Evolutionary conservation across 2,888 invertebrate genomes (phyloP).

Genomic region (Zaprionus obscuricornis): DNA sequence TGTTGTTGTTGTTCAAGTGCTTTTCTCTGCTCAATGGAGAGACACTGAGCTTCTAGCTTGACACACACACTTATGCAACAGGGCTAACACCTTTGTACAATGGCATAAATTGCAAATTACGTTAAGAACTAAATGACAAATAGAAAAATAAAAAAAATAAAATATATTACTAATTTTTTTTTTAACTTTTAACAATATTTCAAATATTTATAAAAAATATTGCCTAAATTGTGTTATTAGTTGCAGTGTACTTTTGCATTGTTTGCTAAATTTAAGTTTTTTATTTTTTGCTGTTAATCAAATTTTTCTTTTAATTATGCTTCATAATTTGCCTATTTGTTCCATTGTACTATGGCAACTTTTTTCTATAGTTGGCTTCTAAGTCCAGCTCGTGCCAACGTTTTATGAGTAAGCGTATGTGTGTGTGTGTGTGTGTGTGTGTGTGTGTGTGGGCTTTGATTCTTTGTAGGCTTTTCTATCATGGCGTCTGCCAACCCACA

Average conservation of each 20-base stretch:
- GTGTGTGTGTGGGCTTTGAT: conserved; percentile 35
- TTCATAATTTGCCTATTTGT: too few relatives aligned
- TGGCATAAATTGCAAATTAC: too few relatives aligned
- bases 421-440: conserved; percentile 16
- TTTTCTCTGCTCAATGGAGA: conserved; percentile 55
- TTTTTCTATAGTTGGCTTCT: conserved; percentile 18
- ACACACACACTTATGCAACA: conserved; percentile 7
- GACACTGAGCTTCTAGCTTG: conserved; percentile 63
- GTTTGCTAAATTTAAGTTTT: too few relatives aligned
- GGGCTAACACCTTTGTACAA: conserved; percentile 66
- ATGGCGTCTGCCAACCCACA: conserved; percentile 56
- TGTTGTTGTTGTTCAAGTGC: conserved; percentile 52
- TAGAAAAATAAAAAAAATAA: too few relatives aligned
- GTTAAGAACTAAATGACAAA: too few relatives aligned
- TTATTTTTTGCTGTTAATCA: too few relatives aligned
- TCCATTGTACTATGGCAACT: background rate
- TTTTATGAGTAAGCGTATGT: background rate
- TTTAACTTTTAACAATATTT: too few relatives aligned
- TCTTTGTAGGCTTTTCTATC: conserved; percentile 50
- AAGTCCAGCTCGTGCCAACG: conserved; percentile 53
- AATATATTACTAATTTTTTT: too few relatives aligned
- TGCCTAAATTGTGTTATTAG: too few relatives aligned
- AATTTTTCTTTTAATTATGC: too few relatives aligned
- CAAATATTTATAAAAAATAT: too few relatives aligned
- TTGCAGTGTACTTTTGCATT: too few relatives aligned